Evolutionary conservation across 2,113 vertebrate species (phyloP), one percentile per base, ranked within the genome.

Genomic region (Pterocles burchelli): DNA sequence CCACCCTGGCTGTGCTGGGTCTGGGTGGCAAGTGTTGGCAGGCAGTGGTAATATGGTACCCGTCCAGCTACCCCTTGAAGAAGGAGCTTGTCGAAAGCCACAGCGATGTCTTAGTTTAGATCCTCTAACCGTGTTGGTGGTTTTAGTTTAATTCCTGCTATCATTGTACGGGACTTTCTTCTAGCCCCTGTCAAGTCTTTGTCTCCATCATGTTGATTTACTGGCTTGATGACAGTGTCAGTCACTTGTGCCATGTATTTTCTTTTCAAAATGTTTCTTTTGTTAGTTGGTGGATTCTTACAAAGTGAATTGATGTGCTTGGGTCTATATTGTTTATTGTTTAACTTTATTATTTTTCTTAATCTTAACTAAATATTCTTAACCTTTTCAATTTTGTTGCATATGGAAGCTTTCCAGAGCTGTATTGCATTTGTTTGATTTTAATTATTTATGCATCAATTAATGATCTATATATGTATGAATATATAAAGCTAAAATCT

Each of bases 361-460:
- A n/a, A n/a, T 94, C 38, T 62, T 89, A 87, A 93, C n/a, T 87
- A 80, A 93, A 72, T 79, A 45, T 61, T 88, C 58, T 86, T 80
- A 85, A 24, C n/a, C 36, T 93, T 90, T 90, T 90, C 48, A 57
- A 46, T 93, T 87, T 92, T 70, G 9, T 77, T 93, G 93, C 43
- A 26, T 62, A 29, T 38, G 58, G 59, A 91, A 91, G 52, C 38
- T 75, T 96, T 95, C 76, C 59, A 89, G 38, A 70, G 31, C 59
- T 72, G 55, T 54, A 77, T 63, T 85, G 43, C 57, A 41, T 88
- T 28, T 94, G 68, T 86, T 95, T 91, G 83, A 57, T 90, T 93
- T 95, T 88, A 95, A 93, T 93, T 93, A 86, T 90, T 88, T 95
- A 78, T 89, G 43, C 24, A 90, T 95, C 67, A 75, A 14, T 36